Conservation (phyloP, 2,113 vertebrate species). For the Anser brachyrhynchus region DNA sequence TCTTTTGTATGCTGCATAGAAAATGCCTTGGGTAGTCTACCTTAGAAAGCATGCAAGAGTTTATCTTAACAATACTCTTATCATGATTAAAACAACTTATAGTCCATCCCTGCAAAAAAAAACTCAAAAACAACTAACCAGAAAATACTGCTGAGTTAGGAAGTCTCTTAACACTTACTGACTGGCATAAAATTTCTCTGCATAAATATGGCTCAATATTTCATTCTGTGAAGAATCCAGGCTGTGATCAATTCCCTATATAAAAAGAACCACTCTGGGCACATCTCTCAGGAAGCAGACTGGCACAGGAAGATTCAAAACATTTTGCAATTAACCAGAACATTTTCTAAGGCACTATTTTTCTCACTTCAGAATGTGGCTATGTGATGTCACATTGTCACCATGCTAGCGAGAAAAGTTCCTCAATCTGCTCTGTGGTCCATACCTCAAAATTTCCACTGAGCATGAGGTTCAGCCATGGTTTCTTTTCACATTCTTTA, state of each 20-base stretch:
- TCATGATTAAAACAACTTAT: not conserved
- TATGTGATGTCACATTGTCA: not conserved
- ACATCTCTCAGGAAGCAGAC: not conserved
- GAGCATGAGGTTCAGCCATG: not conserved
- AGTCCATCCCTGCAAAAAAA: not conserved
- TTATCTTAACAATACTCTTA: not conserved
- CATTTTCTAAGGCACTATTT: not conserved
- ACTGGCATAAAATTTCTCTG: not conserved
- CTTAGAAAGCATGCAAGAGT: not conserved
- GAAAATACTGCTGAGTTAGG: not conserved
- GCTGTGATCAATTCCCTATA: not conserved
- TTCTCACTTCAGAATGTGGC: not conserved
- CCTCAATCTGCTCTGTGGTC: conserved; percentile 31
- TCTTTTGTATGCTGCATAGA: not conserved
- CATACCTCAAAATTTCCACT: conserved; percentile 53
- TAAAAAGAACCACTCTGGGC: not conserved
- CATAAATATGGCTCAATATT: not conserved
- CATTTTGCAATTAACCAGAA: not conserved
- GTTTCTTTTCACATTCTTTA: not conserved
- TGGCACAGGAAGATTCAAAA: not conserved
- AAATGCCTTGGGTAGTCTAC: not conserved
- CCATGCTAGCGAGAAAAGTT: conserved; percentile 5
- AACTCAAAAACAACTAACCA: not conserved
- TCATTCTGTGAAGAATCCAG: not conserved
- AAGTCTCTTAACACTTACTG: not conserved